Evolutionary conservation across 2,888 invertebrate species (phyloP).

Genomic region (Lasioglossum morio): DNA sequence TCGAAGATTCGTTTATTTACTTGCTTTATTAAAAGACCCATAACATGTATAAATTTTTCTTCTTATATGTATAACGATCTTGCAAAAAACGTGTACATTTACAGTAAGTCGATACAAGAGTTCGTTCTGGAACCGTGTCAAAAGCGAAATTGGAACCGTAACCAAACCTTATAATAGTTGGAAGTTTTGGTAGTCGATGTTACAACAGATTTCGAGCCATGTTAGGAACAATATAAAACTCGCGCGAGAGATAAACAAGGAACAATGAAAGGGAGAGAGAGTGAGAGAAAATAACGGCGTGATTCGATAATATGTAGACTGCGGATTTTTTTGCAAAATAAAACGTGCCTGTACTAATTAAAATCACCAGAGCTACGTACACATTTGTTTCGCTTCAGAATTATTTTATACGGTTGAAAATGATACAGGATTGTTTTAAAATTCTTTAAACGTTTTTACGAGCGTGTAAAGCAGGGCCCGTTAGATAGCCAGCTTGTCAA

Average conservation of each 20-base stretch:
- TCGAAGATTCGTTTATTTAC: background rate
- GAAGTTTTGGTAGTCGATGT: background rate
- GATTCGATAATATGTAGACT: background rate
- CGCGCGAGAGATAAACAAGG: background rate
- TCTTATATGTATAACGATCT: background rate
- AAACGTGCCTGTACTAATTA: too few relatives aligned
- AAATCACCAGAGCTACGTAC: too few relatives aligned
- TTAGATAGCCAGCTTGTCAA: too few relatives aligned
- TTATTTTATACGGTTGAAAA: too few relatives aligned
- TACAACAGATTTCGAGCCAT: background rate
- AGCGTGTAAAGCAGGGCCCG: too few relatives aligned
- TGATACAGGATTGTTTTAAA: too few relatives aligned
- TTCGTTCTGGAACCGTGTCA: background rate
- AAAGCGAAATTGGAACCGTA: background rate
- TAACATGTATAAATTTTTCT: background rate
- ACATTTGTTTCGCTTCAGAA: too few relatives aligned
- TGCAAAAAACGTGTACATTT: background rate
- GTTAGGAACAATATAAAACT: background rate
- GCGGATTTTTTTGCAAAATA: too few relatives aligned
- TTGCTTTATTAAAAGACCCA: constrained; percentile 4
- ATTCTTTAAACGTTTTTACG: too few relatives aligned
- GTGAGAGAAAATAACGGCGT: background rate
- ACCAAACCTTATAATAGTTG: background rate
- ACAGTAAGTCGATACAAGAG: background rate
- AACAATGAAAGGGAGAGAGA: background rate